Conservation (phyloP, 2,797 vertebrate genomes). For the Macroramphosus scolopax region DNA sequence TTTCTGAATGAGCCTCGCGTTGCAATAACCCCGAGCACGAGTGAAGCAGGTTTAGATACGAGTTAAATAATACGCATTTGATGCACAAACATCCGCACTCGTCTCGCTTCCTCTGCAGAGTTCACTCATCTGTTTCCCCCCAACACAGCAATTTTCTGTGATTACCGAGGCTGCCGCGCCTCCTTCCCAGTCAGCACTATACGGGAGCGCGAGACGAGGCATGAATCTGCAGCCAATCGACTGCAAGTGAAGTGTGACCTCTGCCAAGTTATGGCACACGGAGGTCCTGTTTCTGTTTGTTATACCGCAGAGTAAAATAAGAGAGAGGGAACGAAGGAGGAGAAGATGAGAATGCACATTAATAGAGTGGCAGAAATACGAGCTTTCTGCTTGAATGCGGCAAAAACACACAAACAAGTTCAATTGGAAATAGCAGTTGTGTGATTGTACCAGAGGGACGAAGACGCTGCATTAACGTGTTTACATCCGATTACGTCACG, state of each 20-base stretch:
- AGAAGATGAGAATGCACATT: not conserved
- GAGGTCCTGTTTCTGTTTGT: constrained; percentile 39
- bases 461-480: too few relatives aligned
- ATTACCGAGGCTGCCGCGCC: constrained; percentile 53
- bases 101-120: constrained; percentile 18
- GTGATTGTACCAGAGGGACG: too few relatives aligned
- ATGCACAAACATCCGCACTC: constrained; percentile 12
- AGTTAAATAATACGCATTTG: constrained; percentile 17
- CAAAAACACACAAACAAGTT: too few relatives aligned
- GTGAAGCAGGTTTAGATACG: constrained; percentile 9
- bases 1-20: constrained; percentile 32
- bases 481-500: too few relatives aligned
- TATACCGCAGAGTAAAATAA: not conserved
- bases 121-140: constrained; percentile 52
- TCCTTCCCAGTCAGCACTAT: constrained; percentile 64
- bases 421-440: too few relatives aligned
- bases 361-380: too few relatives aligned
- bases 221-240: constrained; percentile 72
- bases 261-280: constrained; percentile 55
- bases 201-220: constrained; percentile 43
- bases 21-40: constrained; percentile 26
- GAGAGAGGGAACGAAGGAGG: not conserved
- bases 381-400: too few relatives aligned
- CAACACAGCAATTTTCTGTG: constrained; percentile 66
- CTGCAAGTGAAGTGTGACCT: constrained; percentile 66